These are phyloP conservation scores for Erpetoichthys calabaricus DNA, from an alignment of 2,797 vertebrate species.

Conservation along the genomic window DNA sequence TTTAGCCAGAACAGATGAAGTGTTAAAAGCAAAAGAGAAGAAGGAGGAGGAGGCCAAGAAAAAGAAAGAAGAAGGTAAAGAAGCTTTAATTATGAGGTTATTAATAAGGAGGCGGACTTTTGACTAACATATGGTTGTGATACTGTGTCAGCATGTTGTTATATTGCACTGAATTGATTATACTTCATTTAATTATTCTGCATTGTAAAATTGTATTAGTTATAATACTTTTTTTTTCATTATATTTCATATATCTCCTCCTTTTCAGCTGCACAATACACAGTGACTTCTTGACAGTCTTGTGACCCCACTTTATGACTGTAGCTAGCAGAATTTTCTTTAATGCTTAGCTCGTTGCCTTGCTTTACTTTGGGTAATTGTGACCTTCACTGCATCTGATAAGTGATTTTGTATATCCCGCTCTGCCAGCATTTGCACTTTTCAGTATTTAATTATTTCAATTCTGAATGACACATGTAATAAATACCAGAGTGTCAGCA, in stretches of 20 bases:
- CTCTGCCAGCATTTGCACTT: too few relatives aligned
- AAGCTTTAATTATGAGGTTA: background rate
- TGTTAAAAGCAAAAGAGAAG: slow-evolving; percentile 74
- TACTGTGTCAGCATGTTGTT: too few relatives aligned
- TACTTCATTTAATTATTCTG: slow-evolving; percentile 8
- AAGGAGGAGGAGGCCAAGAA: slow-evolving; percentile 75
- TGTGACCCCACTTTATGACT: too few relatives aligned
- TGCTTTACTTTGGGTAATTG: too few relatives aligned
- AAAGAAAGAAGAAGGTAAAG: slow-evolving; percentile 71
- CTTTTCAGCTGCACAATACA: slow-evolving; percentile 18
- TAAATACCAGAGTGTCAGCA: too few relatives aligned
- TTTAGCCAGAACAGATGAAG: slow-evolving; percentile 84
- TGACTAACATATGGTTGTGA: too few relatives aligned
- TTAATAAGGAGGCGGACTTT: background rate
- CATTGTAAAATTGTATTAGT: slow-evolving; percentile 17
- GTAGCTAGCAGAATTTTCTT: too few relatives aligned
- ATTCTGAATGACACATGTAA: too few relatives aligned
- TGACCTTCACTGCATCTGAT: too few relatives aligned
- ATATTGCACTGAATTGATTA: slow-evolving; percentile 3
- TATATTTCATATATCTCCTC: slow-evolving; percentile 21
- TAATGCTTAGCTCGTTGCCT: too few relatives aligned
- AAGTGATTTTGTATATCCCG: too few relatives aligned
- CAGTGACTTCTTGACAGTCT: slow-evolving; percentile 1
- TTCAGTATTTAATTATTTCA: too few relatives aligned
- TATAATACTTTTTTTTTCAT: slow-evolving; percentile 18